Conservation (phyloP, 2,888 invertebrate species). For the Exephanes ischioxanthus region DNA sequence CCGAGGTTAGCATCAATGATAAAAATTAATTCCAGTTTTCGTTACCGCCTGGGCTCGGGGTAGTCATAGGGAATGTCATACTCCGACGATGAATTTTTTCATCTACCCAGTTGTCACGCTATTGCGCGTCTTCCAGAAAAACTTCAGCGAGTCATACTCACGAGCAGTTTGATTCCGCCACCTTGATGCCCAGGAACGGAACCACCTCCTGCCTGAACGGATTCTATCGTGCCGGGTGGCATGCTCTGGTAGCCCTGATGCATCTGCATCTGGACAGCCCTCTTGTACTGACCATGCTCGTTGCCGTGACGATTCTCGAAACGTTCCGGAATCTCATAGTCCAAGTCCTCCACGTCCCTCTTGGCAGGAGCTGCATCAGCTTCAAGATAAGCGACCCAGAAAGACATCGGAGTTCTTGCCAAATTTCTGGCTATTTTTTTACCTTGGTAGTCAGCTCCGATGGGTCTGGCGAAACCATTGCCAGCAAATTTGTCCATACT, state of each 20-base stretch:
- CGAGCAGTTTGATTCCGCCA: slow-evolving; percentile 81
- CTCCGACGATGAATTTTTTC: too few relatives aligned
- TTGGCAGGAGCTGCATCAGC: slow-evolving; percentile 62
- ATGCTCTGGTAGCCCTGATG: slow-evolving; percentile 83
- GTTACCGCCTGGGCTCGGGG: background rate
- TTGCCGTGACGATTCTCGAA: slow-evolving; percentile 46
- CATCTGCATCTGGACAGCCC: slow-evolving; percentile 81
- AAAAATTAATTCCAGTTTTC: background rate
- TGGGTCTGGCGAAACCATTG: background rate
- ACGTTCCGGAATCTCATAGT: slow-evolving; percentile 38
- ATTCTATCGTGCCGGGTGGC: slow-evolving; percentile 81
- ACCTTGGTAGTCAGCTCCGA: slow-evolving; percentile 27
- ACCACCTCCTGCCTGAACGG: slow-evolving; percentile 82
- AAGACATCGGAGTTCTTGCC: slow-evolving; percentile 71
- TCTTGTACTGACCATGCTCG: slow-evolving; percentile 69
- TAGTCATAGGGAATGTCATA: too few relatives aligned
- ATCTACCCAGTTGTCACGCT: too few relatives aligned
- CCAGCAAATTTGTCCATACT: slow-evolving; percentile 61
- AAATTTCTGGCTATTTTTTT: slow-evolving; percentile 63
- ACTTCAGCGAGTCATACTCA: slow-evolving; percentile 71
- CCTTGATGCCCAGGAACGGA: slow-evolving; percentile 80
- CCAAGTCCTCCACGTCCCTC: slow-evolving; percentile 71
- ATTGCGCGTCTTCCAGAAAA: background rate
- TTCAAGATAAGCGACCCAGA: slow-evolving; percentile 76
- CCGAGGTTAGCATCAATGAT: background rate